Base-by-base conservation (phyloP, 2,888 invertebrate genomes). In the Caenorhabditis angaria region DNA sequence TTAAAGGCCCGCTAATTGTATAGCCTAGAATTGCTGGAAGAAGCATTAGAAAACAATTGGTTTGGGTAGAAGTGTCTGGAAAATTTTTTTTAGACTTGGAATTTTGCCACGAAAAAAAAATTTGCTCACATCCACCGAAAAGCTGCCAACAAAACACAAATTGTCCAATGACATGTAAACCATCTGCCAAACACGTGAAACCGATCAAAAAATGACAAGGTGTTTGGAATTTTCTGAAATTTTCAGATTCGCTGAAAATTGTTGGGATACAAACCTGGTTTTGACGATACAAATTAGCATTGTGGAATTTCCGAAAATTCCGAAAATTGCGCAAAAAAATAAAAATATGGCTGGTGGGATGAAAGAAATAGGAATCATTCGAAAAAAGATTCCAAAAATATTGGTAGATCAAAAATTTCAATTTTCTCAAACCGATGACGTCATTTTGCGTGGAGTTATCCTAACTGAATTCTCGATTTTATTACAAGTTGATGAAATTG, bases 131-230 rank as follows among this genome's bases (percentile, higher is more conserved):
- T 8, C 65, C 62, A 18, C 67, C 68, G 24, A 77, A 77, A 8
- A 77, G 63, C 47, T 74, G 69, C 10, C 66, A 65, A 25, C 67
- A 65, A 22, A 77, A 77, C 2, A 70, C 74, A 24, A 77, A 71
- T 32, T 77, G 77, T 14, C 77, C 77, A 20, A 58, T 58, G 10
- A 74, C 55, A 55, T 77, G 77, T 6, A 77, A 57, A 1, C 65
- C 53, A 32, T 77, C 77, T 3, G 71, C 70, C 1, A 74, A n/a
- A 50, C 74, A 77, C 2, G 74, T 77, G 6, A 67, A 57, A 35
- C 58, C 65, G n/a, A 77, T 77, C 2, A 77, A 53, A 22, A 74
- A 18, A 53, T 77, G 77, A 28, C 77, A 77, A 10, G 77, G 74
- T 8, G 74, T 71, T 22, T 74, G 69, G 35, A 74, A 65, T 8